These are phyloP conservation scores for Frankliniella intonsa DNA, from an alignment of 2,888 invertebrate species.

Conservation along the genomic window DNA sequence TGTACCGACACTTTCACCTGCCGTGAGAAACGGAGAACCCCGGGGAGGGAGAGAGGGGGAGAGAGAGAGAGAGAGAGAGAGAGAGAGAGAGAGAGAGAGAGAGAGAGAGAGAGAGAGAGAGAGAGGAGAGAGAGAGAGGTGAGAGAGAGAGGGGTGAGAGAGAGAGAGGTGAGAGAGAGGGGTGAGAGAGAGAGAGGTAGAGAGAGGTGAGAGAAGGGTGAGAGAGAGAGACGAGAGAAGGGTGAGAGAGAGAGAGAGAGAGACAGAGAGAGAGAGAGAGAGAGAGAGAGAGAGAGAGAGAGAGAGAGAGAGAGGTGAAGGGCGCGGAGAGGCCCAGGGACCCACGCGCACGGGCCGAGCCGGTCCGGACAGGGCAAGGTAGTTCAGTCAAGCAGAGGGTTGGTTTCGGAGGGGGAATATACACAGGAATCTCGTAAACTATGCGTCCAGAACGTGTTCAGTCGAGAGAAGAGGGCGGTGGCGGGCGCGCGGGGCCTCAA, in stretches of 20 bases:
- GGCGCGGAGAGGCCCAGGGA: constrained; percentile 10
- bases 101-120: constrained; percentile 18
- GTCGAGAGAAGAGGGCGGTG: too few relatives aligned
- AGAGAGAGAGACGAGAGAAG: constrained; percentile 38
- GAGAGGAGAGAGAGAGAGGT: too few relatives aligned
- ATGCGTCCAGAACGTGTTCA: too few relatives aligned
- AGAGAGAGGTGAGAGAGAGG: neutral
- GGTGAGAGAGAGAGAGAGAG: constrained; percentile 44
- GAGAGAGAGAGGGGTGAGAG: neutral
- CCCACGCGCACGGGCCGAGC: neutral
- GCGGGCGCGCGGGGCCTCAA: too few relatives aligned
- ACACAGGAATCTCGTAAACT: too few relatives aligned
- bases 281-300: constrained; percentile 33
- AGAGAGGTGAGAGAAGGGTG: constrained; percentile 27
- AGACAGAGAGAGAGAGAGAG: constrained; percentile 54
- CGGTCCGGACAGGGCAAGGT: neutral
- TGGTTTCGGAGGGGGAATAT: neutral
- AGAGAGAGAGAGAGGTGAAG: constrained; percentile 22
- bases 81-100: constrained; percentile 18
- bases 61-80: constrained; percentile 18
- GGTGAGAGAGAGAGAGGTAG: neutral
- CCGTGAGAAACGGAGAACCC: neutral
- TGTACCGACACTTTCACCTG: too few relatives aligned
- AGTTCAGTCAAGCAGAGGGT: neutral
- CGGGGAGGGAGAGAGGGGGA: neutral